These are phyloP conservation scores for Plestiodon gilberti DNA, from an alignment of 2,113 vertebrate species.

Conservation along the genomic window DNA sequence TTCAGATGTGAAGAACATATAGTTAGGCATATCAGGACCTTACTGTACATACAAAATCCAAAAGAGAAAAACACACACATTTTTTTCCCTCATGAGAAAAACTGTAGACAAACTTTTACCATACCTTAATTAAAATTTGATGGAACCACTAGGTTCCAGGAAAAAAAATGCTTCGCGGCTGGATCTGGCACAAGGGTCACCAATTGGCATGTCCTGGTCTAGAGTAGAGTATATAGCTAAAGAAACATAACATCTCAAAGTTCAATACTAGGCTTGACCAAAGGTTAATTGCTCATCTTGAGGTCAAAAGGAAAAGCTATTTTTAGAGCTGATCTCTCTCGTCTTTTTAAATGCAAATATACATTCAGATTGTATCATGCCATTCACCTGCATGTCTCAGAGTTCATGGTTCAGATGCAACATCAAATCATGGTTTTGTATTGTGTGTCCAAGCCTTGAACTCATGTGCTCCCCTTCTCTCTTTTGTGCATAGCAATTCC, in stretches of 20 bases:
- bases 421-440: background rate
- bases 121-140: background rate
- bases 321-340: background rate
- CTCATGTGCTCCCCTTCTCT: background rate
- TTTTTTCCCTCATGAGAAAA: background rate
- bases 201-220: background rate
- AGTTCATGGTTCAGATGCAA: background rate
- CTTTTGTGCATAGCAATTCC: background rate
- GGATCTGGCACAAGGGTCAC: background rate
- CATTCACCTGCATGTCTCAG: background rate
- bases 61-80: background rate
- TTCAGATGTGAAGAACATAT: background rate
- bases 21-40: background rate
- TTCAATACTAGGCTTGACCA: no score
- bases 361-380: background rate
- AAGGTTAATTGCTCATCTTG: background rate
- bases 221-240: background rate
- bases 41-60: background rate
- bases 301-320: background rate
- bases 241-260: no score
- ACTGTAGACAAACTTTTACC: background rate
- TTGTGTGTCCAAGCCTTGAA: background rate
- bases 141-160: background rate
- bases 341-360: background rate
- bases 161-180: background rate